Evolutionary conservation across 2,113 vertebrate genomes (phyloP), one percentile per base, ranked within the genome.

Genomic region (Gambusia affinis): DNA sequence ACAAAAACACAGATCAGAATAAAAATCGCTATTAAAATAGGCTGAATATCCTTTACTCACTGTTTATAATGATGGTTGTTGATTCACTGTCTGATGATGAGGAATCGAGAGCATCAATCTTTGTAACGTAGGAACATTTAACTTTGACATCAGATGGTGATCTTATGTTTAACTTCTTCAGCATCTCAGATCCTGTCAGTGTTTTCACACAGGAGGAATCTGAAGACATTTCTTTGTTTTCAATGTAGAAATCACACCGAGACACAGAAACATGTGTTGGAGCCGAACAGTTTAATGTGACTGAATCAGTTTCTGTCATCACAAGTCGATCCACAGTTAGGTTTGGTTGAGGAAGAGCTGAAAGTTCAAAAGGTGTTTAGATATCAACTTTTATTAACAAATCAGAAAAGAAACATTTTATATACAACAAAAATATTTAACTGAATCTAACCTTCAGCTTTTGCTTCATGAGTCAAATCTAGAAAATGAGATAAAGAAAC

Each of bases 221-320:
- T 2, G 6, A 33, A 14, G 11, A 57, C 3, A 4, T 22, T 10
- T 22, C 14, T 22, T 69, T 28, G 2, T 8, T 33, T 57, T 11
- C 12, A 64, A 10, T 0, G 61, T 69, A 17, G 65, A 78, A 68
- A 64, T 30, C 0, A 73, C 80, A 79, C 42, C 24, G 30, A 73
- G 60, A 17, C 22, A 22, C 60, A 68, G 1, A 37, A 44, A 75
- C 28, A 57, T 30, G n/a, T 54, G 78, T 33, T n/a, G 75, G 62
- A 67, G 33, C 11, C 54, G 30, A 22, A 81, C 72, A 87, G 33
- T 10, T 70, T 67, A 87, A 1, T 51, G 68, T 70, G 54, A 81
- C 81, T 14, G 61, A 78, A 62, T 81, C 78, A 33, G 27, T 73
- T 7, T 84, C 78, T 51, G 6, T 67, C 68, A 81, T 79, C 65